These are phyloP conservation scores for Arctia plantaginis DNA, from an alignment of 2,888 invertebrate species.

Conservation along the genomic window DNA sequence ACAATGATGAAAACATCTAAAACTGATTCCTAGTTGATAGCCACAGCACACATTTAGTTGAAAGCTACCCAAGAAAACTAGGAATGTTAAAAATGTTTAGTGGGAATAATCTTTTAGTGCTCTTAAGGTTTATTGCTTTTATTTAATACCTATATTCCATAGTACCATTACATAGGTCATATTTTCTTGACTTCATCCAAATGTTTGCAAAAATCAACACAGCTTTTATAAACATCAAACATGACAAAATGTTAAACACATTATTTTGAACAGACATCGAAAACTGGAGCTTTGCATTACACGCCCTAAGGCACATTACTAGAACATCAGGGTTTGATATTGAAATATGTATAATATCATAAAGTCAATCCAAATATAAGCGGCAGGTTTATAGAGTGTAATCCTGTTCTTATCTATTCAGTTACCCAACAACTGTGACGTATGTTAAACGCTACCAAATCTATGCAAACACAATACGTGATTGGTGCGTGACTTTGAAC, in stretches of 20 bases:
- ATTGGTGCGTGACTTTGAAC: conserved; percentile 70
- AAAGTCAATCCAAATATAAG: neutral
- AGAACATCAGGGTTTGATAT: neutral
- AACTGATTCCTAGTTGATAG: no score
- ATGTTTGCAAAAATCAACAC: neutral
- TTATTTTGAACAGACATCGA: neutral
- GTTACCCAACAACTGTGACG: neutral
- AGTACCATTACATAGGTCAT: neutral
- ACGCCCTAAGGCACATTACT: neutral
- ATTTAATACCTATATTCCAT: no score
- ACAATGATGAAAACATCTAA: no score
- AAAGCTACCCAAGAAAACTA: no score
- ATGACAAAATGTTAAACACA: neutral
- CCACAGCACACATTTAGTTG: no score
- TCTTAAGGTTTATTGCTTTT: no score
- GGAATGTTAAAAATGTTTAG: no score
- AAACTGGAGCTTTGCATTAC: neutral
- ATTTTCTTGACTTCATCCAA: neutral
- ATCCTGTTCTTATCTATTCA: neutral
- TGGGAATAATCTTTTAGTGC: no score
- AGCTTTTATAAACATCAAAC: neutral
- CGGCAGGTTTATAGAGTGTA: neutral
- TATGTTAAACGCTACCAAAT: neutral
- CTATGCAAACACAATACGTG: conserved; percentile 33
- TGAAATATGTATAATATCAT: neutral